These are phyloP conservation scores for Chaunax sp. DNA, from an alignment of 2,797 vertebrate genomes.

Conservation along the genomic window DNA sequence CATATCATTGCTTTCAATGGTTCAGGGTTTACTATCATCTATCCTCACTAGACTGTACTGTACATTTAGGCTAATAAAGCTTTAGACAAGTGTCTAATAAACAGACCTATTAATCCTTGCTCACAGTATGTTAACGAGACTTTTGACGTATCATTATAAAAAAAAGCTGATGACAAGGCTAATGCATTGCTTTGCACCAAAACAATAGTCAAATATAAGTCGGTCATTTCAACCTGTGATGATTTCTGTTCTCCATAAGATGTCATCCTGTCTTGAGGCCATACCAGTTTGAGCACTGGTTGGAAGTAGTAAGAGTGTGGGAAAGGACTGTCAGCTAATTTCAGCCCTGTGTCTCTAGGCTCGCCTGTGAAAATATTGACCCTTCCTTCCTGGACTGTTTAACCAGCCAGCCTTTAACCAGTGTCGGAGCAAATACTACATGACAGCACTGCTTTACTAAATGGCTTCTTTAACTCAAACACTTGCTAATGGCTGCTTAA, in stretches of 20 bases:
- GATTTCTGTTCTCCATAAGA: not conserved
- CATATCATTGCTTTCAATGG: too few relatives aligned
- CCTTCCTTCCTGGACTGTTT: constrained; percentile 76
- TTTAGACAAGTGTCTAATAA: not conserved
- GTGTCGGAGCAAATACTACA: constrained; percentile 82
- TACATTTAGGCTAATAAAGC: not conserved
- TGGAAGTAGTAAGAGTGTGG: constrained; percentile 49
- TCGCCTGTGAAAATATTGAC: constrained; percentile 86
- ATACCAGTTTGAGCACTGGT: constrained; percentile 6
- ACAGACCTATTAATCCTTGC: not conserved
- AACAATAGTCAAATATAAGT: too few relatives aligned
- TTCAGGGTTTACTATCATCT: too few relatives aligned
- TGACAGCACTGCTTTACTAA: constrained; percentile 67
- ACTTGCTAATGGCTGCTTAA: constrained; percentile 78
- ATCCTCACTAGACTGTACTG: too few relatives aligned
- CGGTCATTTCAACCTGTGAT: too few relatives aligned
- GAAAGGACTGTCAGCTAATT: constrained; percentile 66
- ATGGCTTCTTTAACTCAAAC: constrained; percentile 74
- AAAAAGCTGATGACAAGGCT: too few relatives aligned
- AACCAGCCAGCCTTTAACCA: constrained; percentile 82
- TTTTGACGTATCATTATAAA: constrained; percentile 2
- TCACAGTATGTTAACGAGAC: not conserved
- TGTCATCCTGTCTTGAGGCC: constrained; percentile 8
- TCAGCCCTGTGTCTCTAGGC: constrained; percentile 61
- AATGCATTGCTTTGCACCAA: not conserved